phyloP scores from a whole-genome alignment of 1,140 invertebrate genomes.

The Drosophila ironensis region DNA sequence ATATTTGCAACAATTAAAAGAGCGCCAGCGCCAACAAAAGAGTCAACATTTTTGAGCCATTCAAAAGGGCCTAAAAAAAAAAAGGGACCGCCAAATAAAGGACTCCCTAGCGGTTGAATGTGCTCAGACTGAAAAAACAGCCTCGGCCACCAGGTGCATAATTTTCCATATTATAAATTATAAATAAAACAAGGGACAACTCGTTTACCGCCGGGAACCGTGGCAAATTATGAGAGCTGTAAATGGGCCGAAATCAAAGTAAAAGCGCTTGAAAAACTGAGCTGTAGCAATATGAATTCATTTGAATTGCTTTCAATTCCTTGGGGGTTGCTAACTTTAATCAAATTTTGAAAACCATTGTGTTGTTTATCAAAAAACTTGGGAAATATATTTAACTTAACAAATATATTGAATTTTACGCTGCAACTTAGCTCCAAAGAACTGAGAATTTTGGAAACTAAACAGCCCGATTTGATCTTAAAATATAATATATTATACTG shows the following conservation, averaged over 20 bases:
- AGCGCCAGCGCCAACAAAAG: constrained; percentile 36
- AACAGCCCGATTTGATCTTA: too few relatives aligned
- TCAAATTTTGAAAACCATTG: too few relatives aligned
- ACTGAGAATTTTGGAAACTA: too few relatives aligned
- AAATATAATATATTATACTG: too few relatives aligned
- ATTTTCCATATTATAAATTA: constrained; percentile 49
- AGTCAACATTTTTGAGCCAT: constrained; percentile 18
- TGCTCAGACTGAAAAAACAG: neutral
- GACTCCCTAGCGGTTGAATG: neutral
- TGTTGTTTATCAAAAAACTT: too few relatives aligned
- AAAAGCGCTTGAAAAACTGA: constrained; percentile 1
- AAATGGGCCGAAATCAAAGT: constrained; percentile 40
- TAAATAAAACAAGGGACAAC: constrained; percentile 44
- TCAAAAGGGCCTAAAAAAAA: constrained; percentile 9
- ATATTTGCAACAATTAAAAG: constrained; percentile 76
- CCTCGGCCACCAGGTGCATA: constrained; percentile 20
- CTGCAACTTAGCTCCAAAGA: too few relatives aligned
- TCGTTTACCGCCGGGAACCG: constrained; percentile 13
- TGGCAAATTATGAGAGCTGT: constrained; percentile 51
- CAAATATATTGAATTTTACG: too few relatives aligned
- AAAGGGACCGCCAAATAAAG: constrained; percentile 29
- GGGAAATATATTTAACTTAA: too few relatives aligned
- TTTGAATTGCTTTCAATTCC: neutral
- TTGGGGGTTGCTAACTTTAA: neutral
- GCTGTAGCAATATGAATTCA: constrained; percentile 7